These are phyloP conservation scores for Zaprionus gabonicus DNA, from an alignment of 1,140 invertebrate species.

Conservation along the genomic window DNA sequence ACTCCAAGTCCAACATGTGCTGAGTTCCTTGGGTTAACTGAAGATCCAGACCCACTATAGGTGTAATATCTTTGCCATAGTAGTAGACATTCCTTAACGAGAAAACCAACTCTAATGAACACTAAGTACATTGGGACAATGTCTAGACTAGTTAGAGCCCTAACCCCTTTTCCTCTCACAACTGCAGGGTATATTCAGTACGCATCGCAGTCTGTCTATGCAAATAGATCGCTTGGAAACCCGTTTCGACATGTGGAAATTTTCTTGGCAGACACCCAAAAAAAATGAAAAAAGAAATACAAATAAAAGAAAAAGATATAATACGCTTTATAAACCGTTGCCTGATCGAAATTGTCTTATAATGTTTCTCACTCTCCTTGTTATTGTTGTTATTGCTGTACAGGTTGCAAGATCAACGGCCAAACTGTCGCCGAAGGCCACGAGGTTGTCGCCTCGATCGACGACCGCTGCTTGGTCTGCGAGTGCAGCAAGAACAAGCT, in stretches of 20 bases:
- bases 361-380: neutral
- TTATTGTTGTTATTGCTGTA: conserved; percentile 25
- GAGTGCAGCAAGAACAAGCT: conserved; percentile 90
- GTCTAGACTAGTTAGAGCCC: neutral
- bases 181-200: conserved; percentile 34
- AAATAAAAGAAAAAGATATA: conserved; percentile 26
- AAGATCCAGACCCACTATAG: neutral
- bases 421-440: conserved; percentile 89
- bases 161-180: neutral
- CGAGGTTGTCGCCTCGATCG: conserved; percentile 89
- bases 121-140: neutral
- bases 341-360: conserved; percentile 19
- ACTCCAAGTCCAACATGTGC: too few species aligned
- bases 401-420: conserved; percentile 91
- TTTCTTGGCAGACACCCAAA: conserved; percentile 71
- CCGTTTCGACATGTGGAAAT: conserved; percentile 74
- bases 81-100: neutral
- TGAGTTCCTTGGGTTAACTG: neutral
- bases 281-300: conserved; percentile 15
- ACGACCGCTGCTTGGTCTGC: conserved; percentile 95
- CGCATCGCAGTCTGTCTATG: conserved; percentile 55
- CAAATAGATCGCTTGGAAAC: conserved; percentile 72
- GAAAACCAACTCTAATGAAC: too few species aligned
- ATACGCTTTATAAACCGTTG: conserved; percentile 43
- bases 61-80: neutral